A percentile compares a stretch with the other conserved stretches of the same genome.
phyloP scores from a whole-genome alignment of 2,113 vertebrate genomes.

The Lanius ludovicianus region DNA sequence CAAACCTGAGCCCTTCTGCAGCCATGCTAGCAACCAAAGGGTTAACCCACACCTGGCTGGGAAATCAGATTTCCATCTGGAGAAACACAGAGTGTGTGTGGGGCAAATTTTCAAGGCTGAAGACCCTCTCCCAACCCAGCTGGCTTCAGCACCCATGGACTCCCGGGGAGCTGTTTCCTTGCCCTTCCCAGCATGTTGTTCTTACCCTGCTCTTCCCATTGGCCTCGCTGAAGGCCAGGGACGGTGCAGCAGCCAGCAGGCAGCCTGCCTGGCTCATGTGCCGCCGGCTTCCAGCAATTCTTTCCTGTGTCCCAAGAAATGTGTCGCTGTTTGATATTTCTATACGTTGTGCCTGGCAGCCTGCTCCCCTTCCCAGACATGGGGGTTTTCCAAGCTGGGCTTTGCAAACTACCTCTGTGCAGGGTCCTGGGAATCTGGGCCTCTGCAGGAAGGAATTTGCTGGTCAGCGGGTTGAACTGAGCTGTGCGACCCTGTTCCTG shows the following conservation, averaged over 20 bases:
- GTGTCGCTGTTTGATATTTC: neutral
- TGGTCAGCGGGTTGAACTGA: neutral
- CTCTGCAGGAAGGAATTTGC: conserved; percentile 49
- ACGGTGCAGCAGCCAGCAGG: rapidly evolving
- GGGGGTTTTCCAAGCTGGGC: conserved; percentile 14
- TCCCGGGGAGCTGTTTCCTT: neutral
- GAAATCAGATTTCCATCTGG: neutral
- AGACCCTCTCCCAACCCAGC: neutral
- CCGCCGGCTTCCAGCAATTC: neutral
- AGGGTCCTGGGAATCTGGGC: neutral
- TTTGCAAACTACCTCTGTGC: neutral
- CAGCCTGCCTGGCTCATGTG: neutral
- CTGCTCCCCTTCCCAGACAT: neutral
- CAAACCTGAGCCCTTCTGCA: neutral
- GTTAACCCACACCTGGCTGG: neutral
- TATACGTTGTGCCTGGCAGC: conserved; percentile 9
- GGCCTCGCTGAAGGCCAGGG: rapidly evolving
- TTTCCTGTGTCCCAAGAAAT: neutral
- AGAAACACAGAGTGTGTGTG: rapidly evolving
- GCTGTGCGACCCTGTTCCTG: conserved; percentile 10
- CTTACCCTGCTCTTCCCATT: neutral
- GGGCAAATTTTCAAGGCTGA: neutral
- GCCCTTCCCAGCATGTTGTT: neutral
- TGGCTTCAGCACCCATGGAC: rapidly evolving
- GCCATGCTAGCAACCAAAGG: neutral